phyloP scores from a whole-genome alignment of 2,888 invertebrate genomes.

The Heteromurus nitidus region DNA sequence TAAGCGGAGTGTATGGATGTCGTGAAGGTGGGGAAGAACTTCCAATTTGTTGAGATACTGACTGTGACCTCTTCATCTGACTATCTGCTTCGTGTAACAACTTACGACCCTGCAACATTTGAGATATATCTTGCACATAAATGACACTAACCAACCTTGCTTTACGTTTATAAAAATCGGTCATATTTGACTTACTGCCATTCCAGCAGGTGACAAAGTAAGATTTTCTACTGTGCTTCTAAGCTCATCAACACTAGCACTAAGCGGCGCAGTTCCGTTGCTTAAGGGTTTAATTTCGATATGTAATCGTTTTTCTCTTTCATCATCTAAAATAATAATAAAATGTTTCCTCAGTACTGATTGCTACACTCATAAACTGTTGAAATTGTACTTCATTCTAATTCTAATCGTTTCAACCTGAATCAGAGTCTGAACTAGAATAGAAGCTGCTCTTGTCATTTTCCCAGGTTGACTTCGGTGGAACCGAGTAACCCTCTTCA shows the following conservation, averaged over 20 bases:
- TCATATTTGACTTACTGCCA: conserved; percentile 77
- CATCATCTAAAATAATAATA: conserved; percentile 80
- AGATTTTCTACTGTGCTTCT: conserved; percentile 94
- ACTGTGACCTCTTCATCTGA: conserved; percentile 83
- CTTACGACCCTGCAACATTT: conserved; percentile 78
- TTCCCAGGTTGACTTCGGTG: conserved; percentile 84
- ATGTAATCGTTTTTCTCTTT: conserved; percentile 90
- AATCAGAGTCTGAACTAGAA: conserved; percentile 90
- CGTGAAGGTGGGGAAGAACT: conserved; percentile 72
- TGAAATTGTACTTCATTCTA: neutral
- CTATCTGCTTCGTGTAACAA: conserved; percentile 83
- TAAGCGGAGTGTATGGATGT: conserved; percentile 72
- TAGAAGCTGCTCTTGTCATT: conserved; percentile 90
- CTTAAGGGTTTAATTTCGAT: conserved; percentile 96
- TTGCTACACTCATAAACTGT: neutral
- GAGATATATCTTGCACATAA: neutral
- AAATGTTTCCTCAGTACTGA: neutral
- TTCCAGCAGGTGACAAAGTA: conserved; percentile 83
- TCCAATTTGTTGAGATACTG: conserved; percentile 85
- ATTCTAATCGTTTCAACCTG: conserved; percentile 79
- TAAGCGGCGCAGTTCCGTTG: conserved; percentile 91
- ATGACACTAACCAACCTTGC: neutral
- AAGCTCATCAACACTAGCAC: conserved; percentile 96
- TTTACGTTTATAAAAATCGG: neutral
- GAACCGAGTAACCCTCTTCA: conserved; percentile 93